Evolutionary conservation across 2,888 invertebrate species (phyloP).

Genomic region (Brachylomia viminalis): DNA sequence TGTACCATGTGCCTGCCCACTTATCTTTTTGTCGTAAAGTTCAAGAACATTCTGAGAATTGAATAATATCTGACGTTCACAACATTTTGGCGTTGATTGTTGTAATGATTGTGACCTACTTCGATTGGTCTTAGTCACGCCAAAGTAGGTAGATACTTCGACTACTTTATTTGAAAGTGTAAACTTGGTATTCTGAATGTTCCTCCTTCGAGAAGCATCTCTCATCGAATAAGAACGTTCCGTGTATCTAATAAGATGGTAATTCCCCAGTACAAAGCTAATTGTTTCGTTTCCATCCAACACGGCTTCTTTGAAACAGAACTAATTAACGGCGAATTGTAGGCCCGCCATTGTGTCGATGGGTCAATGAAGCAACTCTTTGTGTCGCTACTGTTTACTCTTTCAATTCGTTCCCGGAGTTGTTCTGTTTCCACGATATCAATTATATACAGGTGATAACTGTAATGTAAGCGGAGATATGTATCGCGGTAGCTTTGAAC

Average conservation of each 20-base stretch:
- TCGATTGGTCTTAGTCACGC: conserved; percentile 74
- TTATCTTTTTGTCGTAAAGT: conserved; percentile 72
- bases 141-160: conserved; percentile 46
- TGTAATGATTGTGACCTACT: conserved; percentile 85
- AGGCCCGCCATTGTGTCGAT: conserved; percentile 83
- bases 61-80: conserved; percentile 65
- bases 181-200: conserved; percentile 53
- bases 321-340: conserved; percentile 86
- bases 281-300: conserved; percentile 80
- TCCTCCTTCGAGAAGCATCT: conserved; percentile 17
- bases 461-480: conserved; percentile 74
- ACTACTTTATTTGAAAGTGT: conserved; percentile 52
- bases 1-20: conserved; percentile 80
- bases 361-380: conserved; percentile 85
- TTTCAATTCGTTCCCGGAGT: conserved; percentile 81
- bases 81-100: conserved; percentile 83
- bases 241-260: conserved; percentile 67
- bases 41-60: conserved; percentile 66
- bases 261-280: conserved; percentile 71
- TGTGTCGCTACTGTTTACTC: conserved; percentile 85
- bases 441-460: conserved; percentile 83
- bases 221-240: conserved; percentile 43
- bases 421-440: conserved; percentile 76
- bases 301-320: conserved; percentile 81
- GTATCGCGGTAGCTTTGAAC: conserved; percentile 66